Evolutionary conservation across 2,113 vertebrate genomes (phyloP), one percentile per base, ranked within the genome.

Genomic region (Lynx canadensis): DNA sequence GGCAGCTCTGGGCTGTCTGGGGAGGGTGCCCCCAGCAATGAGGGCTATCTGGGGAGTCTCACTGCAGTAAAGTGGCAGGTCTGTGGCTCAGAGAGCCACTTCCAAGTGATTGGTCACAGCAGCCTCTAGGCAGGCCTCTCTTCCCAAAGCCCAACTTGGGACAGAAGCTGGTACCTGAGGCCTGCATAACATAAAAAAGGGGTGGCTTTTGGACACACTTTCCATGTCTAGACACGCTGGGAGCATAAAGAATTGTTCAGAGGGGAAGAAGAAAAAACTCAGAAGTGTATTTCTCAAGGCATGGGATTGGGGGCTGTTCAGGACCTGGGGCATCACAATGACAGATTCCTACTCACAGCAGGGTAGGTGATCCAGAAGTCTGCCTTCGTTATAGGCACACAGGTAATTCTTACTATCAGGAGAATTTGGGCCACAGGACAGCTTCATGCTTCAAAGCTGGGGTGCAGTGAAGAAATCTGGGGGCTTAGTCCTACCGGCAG

Each of bases 371-470:
- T 48, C 41, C 36, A 38, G 27, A 60, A 89, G 41, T 52, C 78
- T 65, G 57, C 45, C 31, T 76, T 36, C 23, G 41, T 86, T 71
- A 66, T 41, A 68, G 60, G 13, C 36, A 36, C 2, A 2, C 3
- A 2, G 45, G 48, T 36, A 33, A 63, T 79, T 87, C 45, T 87
- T 41, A 74, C 11, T 19, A 31, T 13, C 31, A 33, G 50, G 27
- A 57, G 79, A 76, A 16, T 86, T 33, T 41, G 68, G 13, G 73
- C 57, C 33, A 29, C 4, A 73, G 45, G 21, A 69, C 12, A 66
- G 41, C 25, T 78, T 73, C 55, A n/a, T 4, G 21, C n/a, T 83
- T 84, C 87, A 94, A 55, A 86, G 83, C 18, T 82, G 83, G 33
- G 48, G 16, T 66, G 74, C n/a, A 41, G 7, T 41, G 74, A 81